A percentile compares a stretch with the other conserved stretches of the same genome.
These are phyloP conservation scores for Phoxinus phoxinus DNA, from an alignment of 2,113 vertebrate species.

Conservation along the genomic window DNA sequence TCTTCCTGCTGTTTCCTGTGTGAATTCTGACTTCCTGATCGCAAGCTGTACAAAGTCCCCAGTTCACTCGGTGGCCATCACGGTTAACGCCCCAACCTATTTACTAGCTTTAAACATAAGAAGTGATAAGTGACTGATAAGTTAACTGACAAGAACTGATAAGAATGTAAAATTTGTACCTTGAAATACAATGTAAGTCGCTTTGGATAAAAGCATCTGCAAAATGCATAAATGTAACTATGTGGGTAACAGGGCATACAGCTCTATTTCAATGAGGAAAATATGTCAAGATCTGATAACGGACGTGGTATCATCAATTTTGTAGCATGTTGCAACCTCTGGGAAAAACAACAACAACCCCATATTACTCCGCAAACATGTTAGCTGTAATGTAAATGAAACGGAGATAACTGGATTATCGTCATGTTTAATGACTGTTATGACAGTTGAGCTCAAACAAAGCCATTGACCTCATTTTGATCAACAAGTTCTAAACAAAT, in stretches of 20 bases:
- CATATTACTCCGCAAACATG: background rate
- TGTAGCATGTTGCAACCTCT: background rate
- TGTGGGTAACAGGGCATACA: background rate
- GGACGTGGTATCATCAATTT: background rate
- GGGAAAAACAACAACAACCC: background rate
- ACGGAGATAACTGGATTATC: background rate
- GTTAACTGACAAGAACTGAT: too few species aligned
- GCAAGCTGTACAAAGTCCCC: background rate
- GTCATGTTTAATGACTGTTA: too few species aligned
- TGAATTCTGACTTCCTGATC: slow-evolving; percentile 17
- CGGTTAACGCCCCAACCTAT: background rate
- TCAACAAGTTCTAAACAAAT: background rate
- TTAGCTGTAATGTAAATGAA: background rate
- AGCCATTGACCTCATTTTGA: background rate
- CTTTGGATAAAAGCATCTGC: too few species aligned
- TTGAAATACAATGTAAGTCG: too few species aligned
- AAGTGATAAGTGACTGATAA: too few species aligned
- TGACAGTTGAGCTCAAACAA: background rate
- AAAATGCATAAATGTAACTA: too few species aligned
- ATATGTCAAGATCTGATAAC: background rate
- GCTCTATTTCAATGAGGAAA: background rate
- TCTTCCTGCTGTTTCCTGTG: background rate
- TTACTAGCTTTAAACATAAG: background rate
- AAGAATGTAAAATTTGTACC: too few species aligned
- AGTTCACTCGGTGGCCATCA: background rate